Evolutionary conservation across 2,797 vertebrate genomes (phyloP), one percentile per base, ranked within the genome.

Genomic region (Lophius americanus): DNA sequence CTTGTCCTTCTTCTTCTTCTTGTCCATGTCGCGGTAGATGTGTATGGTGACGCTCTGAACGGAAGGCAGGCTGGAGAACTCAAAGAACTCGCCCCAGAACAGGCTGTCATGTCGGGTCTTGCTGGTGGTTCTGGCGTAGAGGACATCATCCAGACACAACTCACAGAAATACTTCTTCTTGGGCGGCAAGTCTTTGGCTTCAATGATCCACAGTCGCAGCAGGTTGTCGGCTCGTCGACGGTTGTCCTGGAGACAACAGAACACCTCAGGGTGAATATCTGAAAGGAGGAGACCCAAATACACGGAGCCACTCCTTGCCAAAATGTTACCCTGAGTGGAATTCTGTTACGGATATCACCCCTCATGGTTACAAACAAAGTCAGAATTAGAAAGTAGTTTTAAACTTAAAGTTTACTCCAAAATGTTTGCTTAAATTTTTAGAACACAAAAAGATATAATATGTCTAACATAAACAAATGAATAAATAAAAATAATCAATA

Each of bases 101-200:
- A 98, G 95, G 84, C 95, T 95, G 78, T 98, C 96, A 0, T 93
- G 91, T 70, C 96, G 97, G 12, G 92, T 92, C 91, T 98, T 98
- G 93, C 96, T 97, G 91, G 96, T 98, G 90, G 97, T 99, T 48
- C 97, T 95, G 63, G 96, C 97, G 75, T 96, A 97, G 50, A 99
- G 93, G 6, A 95, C 94, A 81, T 98, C 98, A 58, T 99, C 98
- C 91, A 99, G 94, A 77, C 98, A 99, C 83, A 99, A 92, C 93
- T 99, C 98, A 64, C 97, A 99, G 89, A 99, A 99, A 55, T 98
- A 99, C 65, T 95, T 96, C 93, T 98, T 99, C 88, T 98, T 98
- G 2, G 96, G 94, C 7, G 95, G 94, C 70, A 99, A 92, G 73
- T 99, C 98, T 92, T 96, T 98, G 86, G 97, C 97, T 86, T 99